Percentiles rank a stretch among this genome's conserved stretches.
Evolutionary conservation across 37 sponge, comb jelly and placozoan genomes (phyloP).

Genomic region (Ephydatia muelleri): DNA sequence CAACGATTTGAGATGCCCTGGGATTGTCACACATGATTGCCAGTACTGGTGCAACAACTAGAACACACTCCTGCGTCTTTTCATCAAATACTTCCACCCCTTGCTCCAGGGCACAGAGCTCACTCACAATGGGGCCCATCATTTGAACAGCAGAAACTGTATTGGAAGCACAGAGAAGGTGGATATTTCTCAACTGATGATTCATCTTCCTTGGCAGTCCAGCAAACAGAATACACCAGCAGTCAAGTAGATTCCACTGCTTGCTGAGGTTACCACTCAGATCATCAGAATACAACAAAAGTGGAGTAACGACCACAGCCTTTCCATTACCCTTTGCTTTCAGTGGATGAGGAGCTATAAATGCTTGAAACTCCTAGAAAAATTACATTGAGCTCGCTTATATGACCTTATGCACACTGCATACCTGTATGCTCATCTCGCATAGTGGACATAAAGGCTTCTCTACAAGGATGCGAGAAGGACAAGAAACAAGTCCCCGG

Average conservation of each 20-base stretch:
- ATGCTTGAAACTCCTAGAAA: neutral
- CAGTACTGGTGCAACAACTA: slow-evolving; percentile 39
- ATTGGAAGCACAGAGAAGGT: slow-evolving; percentile 49
- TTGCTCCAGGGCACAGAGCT: slow-evolving; percentile 16
- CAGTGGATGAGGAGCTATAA: neutral
- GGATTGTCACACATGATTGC: slow-evolving; percentile 36
- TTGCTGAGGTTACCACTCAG: slow-evolving; percentile 57
- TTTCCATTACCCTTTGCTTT: neutral
- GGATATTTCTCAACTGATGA: slow-evolving; percentile 30
- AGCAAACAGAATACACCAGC: slow-evolving; percentile 50
- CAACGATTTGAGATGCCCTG: slow-evolving; percentile 33
- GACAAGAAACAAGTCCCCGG: no score
- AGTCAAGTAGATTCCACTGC: slow-evolving; percentile 58
- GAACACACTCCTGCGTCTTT: neutral
- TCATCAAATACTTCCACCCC: slow-evolving; percentile 24
- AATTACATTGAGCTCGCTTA: neutral
- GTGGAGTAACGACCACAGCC: slow-evolving; percentile 11
- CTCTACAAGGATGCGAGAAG: neutral
- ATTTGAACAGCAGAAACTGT: slow-evolving; percentile 18
- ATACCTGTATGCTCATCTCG: neutral
- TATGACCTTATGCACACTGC: neutral
- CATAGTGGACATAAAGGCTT: neutral
- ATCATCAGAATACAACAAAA: slow-evolving; percentile 56
- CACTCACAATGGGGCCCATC: slow-evolving; percentile 15
- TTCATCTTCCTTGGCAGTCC: slow-evolving; percentile 35